Base-by-base conservation (phyloP, 2,113 vertebrate species). In the Agapornis roseicollis region DNA sequence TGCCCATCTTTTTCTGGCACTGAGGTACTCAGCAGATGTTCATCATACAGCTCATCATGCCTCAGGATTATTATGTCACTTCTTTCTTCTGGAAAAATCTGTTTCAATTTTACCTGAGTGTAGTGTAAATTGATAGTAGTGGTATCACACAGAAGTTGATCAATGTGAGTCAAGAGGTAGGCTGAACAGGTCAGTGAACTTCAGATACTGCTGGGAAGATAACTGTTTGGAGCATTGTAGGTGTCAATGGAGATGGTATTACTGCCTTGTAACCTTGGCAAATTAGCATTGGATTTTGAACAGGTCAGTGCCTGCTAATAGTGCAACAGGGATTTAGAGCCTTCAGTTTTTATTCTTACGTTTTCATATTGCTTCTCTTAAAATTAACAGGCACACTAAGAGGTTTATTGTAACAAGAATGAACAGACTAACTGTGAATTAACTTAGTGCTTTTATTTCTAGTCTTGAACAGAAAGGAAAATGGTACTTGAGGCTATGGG, bases 371-470 rank as follows among this genome's bases (percentile, higher is more conserved):
- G 22, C 28, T 88, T 41, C 20, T 71, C 15, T 80, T 80, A 44
- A 56, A 90, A 89, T 79, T 55, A 87, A 78, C 72, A 78, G 47
- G 61, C 50, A 37, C 72, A 28, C 33, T n/a, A 6, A 85, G 77
- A 78, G 60, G 42, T 42, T 44, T 88, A n/a, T n/a, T 82, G 64
- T 80, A 15, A 35, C 53, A 74, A 44, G 63, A 33, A 9, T 22
- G 63, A 82, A 23, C 58, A 46, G 44, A 11, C 55, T 31, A 46
- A 24, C 41, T 78, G 4, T 7, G 7, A 27, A n/a, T 85, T 85
- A 82, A 87, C 84, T 56, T 18, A 23, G 11, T 9, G 41, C 84
- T 96, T 89, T 91, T 58, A 41, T 77, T 88, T 50, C 53, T 28
- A 35, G 66, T 19, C 56, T 88, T 56, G 68, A 82, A 69, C 47